Evolutionary conservation across 2,113 vertebrate genomes (phyloP).

Genomic region (Leptobrachium ailaonicum): DNA sequence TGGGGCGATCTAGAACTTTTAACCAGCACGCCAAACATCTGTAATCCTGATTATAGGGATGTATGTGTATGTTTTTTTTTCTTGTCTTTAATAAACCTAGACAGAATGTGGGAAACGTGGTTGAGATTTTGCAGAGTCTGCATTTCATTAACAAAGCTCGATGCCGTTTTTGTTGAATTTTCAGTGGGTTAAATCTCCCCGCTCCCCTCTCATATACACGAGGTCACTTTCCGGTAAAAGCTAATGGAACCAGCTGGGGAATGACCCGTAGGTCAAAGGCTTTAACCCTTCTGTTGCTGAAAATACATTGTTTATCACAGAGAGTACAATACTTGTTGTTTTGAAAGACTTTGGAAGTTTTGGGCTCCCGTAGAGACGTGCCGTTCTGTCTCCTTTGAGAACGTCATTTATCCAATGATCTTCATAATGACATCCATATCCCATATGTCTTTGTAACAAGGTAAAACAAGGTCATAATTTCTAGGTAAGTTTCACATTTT

Average conservation of each 20-base stretch:
- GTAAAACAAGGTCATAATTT: no score
- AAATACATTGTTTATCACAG: not conserved
- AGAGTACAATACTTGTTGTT: not conserved
- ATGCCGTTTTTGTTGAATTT: not conserved
- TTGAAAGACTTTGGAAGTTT: not conserved
- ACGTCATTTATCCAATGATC: no score
- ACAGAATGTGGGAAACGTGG: not conserved
- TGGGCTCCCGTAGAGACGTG: not conserved
- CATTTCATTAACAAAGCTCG: not conserved
- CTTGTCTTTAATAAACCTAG: not conserved
- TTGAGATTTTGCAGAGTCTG: slow-evolving; percentile 1
- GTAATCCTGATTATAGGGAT: not conserved
- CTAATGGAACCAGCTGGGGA: slow-evolving; percentile 1
- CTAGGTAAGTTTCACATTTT: no score
- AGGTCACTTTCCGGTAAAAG: slow-evolving; percentile 10
- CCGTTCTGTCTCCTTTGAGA: no score
- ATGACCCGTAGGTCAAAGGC: slow-evolving; percentile 5
- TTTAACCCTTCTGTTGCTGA: not conserved
- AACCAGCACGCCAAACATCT: not conserved
- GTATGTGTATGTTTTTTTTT: not conserved
- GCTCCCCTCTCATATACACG: no score
- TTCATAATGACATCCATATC: no score
- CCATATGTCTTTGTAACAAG: no score
- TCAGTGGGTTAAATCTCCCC: not conserved
- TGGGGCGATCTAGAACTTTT: not conserved